phyloP scores from a whole-genome alignment of 2,888 invertebrate species.

The Drosophila atripex region DNA sequence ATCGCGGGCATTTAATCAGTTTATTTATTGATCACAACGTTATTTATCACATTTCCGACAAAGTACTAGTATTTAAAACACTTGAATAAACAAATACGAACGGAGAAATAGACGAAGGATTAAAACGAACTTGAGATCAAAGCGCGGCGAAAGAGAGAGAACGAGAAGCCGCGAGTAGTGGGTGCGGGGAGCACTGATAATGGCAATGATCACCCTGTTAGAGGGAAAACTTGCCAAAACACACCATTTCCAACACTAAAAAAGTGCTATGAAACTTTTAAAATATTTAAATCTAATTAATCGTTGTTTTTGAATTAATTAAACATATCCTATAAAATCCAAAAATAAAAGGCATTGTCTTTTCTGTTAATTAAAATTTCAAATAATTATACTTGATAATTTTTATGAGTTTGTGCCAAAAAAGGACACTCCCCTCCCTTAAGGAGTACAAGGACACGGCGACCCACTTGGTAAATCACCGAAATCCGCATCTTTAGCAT shows the following conservation, averaged over 20 bases:
- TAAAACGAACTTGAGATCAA: neutral
- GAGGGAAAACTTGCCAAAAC: neutral
- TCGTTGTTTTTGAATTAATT: too few relatives aligned
- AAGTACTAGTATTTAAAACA: neutral
- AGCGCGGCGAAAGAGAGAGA: neutral
- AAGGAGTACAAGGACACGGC: slow-evolving; percentile 5
- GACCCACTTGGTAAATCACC: slow-evolving; percentile 70
- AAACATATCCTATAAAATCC: too few relatives aligned
- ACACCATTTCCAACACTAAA: neutral
- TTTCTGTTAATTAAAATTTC: neutral
- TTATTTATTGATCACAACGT: neutral
- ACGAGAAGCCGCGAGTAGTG: neutral
- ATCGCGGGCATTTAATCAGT: neutral
- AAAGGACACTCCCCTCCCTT: neutral
- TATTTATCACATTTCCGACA: neutral
- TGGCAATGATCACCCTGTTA: neutral
- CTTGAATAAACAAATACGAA: neutral
- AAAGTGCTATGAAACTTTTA: neutral
- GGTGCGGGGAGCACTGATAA: neutral
- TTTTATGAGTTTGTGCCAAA: neutral
- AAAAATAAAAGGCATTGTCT: neutral
- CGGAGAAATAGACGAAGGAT: neutral
- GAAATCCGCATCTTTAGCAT: slow-evolving; percentile 74
- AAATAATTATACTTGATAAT: too few relatives aligned
- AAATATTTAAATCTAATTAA: neutral